Evolutionary conservation across 2,113 vertebrate species (phyloP).

Genomic region (Bombycilla garrulus): DNA sequence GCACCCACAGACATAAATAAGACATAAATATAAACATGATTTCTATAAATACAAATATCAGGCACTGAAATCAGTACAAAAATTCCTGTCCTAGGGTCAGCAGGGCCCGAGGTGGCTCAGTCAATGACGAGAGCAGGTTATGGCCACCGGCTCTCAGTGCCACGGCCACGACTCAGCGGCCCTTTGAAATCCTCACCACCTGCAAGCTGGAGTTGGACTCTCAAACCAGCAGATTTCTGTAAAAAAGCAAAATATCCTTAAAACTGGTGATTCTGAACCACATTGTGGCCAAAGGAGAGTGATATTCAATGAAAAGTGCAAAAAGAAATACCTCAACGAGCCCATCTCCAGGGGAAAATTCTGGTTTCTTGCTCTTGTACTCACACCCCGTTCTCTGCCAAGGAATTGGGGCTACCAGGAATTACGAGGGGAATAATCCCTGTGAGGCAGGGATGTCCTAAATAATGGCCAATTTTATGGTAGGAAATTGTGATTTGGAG

Average conservation of each 20-base stretch:
- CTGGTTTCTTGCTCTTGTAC: background rate
- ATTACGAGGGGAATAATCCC: background rate
- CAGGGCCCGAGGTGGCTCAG: background rate
- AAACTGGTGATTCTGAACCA: background rate
- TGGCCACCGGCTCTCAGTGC: background rate
- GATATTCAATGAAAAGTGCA: background rate
- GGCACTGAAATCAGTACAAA: background rate
- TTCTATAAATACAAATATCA: background rate
- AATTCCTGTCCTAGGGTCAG: fast-evolving
- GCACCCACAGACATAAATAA: fast-evolving
- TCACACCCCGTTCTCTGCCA: background rate
- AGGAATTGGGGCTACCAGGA: background rate
- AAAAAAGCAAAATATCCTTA: background rate
- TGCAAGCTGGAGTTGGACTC: background rate
- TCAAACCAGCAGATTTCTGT: background rate
- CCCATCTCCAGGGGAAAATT: background rate
- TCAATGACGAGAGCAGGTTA: fast-evolving
- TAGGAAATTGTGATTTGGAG: background rate
- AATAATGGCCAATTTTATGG: background rate
- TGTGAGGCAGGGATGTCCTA: background rate
- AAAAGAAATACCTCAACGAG: background rate
- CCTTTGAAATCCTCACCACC: background rate
- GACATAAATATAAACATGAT: background rate
- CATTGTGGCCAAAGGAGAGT: background rate
- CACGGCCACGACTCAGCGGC: fast-evolving